Evolutionary conservation across 2,113 vertebrate genomes (phyloP).

Genomic region (Irena cyanogastra): DNA sequence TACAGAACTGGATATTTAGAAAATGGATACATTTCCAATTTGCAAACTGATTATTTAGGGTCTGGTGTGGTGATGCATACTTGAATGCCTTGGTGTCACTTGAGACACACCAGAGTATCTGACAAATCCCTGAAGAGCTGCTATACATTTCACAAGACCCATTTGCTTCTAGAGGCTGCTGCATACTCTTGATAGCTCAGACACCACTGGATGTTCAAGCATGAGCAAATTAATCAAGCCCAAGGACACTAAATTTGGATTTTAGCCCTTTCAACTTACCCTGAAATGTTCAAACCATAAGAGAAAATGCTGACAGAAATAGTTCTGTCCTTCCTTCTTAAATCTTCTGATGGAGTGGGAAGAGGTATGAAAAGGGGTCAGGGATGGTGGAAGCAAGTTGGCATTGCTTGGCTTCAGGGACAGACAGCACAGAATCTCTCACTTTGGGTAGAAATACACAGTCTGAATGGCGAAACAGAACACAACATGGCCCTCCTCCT

Average conservation of each 20-base stretch:
- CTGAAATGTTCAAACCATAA: not conserved
- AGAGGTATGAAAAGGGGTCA: not conserved
- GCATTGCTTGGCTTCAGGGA: not conserved
- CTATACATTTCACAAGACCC: not conserved
- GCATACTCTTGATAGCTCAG: not conserved
- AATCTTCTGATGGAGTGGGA: not conserved
- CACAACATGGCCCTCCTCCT: not conserved
- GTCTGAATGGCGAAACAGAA: not conserved
- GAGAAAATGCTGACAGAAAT: not conserved
- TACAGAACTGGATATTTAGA: not conserved
- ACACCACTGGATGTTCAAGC: not conserved
- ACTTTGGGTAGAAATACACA: not conserved
- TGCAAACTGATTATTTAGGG: not conserved
- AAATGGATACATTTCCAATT: not conserved
- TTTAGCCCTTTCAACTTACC: not conserved
- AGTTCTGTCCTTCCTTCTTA: not conserved
- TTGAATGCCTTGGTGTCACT: not conserved
- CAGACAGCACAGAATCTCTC: not conserved
- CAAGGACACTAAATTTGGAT: not conserved
- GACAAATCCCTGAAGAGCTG: not conserved
- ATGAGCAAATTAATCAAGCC: not conserved
- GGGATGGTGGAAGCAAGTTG: not conserved
- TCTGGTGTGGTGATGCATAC: not conserved
- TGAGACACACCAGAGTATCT: not conserved
- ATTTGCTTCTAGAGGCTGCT: not conserved